Percentiles rank a stretch among this genome's conserved stretches.
These are phyloP conservation scores for Lacanobia oleracea DNA, from an alignment of 2,888 invertebrate genomes.

Conservation along the genomic window DNA sequence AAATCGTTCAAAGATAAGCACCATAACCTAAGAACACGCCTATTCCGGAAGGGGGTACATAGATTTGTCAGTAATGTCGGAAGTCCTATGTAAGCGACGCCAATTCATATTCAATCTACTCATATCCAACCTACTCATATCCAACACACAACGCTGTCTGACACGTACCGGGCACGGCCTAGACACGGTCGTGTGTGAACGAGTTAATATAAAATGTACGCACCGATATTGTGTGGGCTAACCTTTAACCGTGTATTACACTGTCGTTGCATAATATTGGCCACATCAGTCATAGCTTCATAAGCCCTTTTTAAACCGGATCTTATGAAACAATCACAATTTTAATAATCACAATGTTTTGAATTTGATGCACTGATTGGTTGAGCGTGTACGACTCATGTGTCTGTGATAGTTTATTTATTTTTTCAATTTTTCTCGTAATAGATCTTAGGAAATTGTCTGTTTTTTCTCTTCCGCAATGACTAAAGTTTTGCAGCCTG, in stretches of 20 bases:
- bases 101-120: too few species aligned
- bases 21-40: neutral
- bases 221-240: too few species aligned
- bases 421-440: slow-evolving; percentile 76
- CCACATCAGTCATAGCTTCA: slow-evolving; percentile 67
- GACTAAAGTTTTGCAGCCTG: slow-evolving; percentile 81
- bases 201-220: too few species aligned
- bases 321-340: slow-evolving; percentile 84
- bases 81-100: too few species aligned
- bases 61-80: too few species aligned
- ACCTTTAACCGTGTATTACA: neutral
- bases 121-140: too few species aligned
- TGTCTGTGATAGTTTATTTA: slow-evolving; percentile 90
- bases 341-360: slow-evolving; percentile 72
- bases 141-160: too few species aligned
- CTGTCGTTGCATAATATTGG: slow-evolving; percentile 1
- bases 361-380: slow-evolving; percentile 79
- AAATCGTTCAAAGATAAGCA: neutral
- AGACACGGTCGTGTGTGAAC: too few species aligned
- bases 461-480: slow-evolving; percentile 73
- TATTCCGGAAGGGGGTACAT: too few species aligned
- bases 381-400: slow-evolving; percentile 84
- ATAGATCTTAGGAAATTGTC: slow-evolving; percentile 69
- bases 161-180: too few species aligned
- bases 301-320: slow-evolving; percentile 71